These are phyloP conservation scores for Cassiopea xamachana DNA, from an alignment of 30 jellyfish, hydroid and myxozoan species.

Conservation along the genomic window DNA sequence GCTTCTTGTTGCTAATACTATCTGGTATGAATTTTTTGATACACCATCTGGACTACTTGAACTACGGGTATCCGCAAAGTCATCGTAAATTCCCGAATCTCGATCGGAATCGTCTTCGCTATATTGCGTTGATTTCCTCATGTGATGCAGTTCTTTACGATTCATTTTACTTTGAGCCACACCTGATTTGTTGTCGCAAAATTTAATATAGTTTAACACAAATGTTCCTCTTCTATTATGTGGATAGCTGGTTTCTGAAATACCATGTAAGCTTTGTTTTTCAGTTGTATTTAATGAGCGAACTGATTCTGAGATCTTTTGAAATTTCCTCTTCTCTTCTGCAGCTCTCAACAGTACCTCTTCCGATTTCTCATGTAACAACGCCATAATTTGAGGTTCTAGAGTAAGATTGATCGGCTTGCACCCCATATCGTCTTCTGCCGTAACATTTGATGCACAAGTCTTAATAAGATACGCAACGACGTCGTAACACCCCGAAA, in stretches of 20 bases:
- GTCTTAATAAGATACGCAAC: constrained; percentile 56
- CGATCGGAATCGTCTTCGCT: constrained; percentile 2
- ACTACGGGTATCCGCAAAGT: not conserved
- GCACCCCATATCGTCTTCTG: constrained; percentile 89
- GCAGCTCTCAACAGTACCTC: constrained; percentile 12
- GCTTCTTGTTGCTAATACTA: not conserved
- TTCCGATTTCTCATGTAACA: not conserved
- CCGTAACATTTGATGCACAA: constrained; percentile 79
- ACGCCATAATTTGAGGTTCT: constrained; percentile 46
- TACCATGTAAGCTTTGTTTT: not conserved
- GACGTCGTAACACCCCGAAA: constrained; percentile 68
- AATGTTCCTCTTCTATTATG: no score
- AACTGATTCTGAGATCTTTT: not conserved
- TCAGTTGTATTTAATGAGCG: not conserved
- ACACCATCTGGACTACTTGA: not conserved
- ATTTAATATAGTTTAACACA: no score
- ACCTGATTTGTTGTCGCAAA: not conserved
- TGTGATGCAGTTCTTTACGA: no score
- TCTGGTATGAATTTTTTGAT: not conserved
- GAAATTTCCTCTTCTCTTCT: constrained; percentile 2
- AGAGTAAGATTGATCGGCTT: constrained; percentile 67
- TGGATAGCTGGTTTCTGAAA: no score
- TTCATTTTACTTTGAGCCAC: not conserved
- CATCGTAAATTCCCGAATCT: constrained; percentile 34
- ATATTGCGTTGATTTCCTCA: not conserved